Conservation (phyloP, 1,140 invertebrate species). For the Sitophilus oryzae region DNA sequence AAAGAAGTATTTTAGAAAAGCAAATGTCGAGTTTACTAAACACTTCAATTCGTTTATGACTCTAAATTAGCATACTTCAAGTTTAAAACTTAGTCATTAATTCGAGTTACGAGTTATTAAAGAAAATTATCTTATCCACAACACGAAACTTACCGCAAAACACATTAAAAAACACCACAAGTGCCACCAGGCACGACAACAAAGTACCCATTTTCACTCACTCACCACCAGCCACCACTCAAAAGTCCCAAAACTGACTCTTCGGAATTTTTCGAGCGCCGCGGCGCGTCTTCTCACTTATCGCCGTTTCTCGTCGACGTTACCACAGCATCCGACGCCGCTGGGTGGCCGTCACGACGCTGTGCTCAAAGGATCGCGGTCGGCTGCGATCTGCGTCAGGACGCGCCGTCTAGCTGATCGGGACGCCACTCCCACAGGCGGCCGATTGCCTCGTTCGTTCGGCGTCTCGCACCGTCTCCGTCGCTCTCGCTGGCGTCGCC, state of each 20-base stretch:
- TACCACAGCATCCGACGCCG: neutral
- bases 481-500: neutral
- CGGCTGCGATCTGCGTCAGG: constrained; percentile 9
- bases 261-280: neutral
- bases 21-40: too few relatives aligned
- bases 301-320: neutral
- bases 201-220: neutral
- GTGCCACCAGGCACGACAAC: neutral
- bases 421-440: constrained; percentile 15
- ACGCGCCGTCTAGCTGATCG: constrained; percentile 11
- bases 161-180: neutral
- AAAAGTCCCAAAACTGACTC: neutral
- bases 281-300: neutral
- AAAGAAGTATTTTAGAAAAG: too few relatives aligned
- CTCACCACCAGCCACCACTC: neutral
- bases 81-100: too few relatives aligned
- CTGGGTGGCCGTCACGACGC: constrained; percentile 1
- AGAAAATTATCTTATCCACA: too few relatives aligned
- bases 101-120: too few relatives aligned
- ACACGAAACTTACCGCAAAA: neutral
- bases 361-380: neutral
- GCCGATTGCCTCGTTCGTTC: constrained; percentile 14
- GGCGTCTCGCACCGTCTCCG: neutral
- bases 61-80: too few relatives aligned
- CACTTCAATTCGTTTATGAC: too few relatives aligned